phyloP scores from a whole-genome alignment of 2,888 invertebrate genomes.

The Drosophila cognata region DNA sequence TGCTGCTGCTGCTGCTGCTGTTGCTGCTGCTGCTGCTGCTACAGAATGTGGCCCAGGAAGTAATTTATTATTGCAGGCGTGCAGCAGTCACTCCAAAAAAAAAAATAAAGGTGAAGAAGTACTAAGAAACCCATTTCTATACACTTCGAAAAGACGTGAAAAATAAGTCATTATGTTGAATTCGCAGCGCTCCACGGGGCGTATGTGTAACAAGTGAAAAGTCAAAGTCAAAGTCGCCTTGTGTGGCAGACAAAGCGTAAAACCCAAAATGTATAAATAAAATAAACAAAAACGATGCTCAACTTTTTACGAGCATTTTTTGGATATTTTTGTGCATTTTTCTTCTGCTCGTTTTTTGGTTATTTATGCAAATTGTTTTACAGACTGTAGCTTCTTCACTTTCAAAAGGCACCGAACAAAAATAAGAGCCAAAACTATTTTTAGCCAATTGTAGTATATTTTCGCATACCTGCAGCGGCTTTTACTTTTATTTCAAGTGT shows the following conservation, averaged over 20 bases:
- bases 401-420: conserved; percentile 58
- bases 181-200: conserved; percentile 75
- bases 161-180: conserved; percentile 51
- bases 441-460: conserved; percentile 59
- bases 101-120: conserved; percentile 12
- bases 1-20: conserved; percentile 30
- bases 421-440: conserved; percentile 49
- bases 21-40: conserved; percentile 28
- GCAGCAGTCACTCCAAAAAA: conserved; percentile 28
- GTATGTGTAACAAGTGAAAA: conserved; percentile 80
- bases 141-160: conserved; percentile 20
- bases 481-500: conserved; percentile 71
- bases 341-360: conserved; percentile 6
- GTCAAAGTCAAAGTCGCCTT: conserved; percentile 52
- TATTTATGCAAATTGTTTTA: conserved; percentile 73
- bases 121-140: conserved; percentile 34
- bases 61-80: conserved; percentile 75
- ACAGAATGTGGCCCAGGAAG: conserved; percentile 71
- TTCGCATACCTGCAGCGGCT: conserved; percentile 62
- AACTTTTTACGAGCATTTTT: conserved; percentile 17
- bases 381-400: conserved; percentile 51
- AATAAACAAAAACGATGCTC: conserved; percentile 11
- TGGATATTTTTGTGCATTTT: conserved; percentile 1
- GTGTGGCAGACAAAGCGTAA: conserved; percentile 42
- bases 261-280: conserved; percentile 1